Evolutionary conservation across 2,113 vertebrate genomes (phyloP).

Genomic region (Epinephelus lanceolatus): DNA sequence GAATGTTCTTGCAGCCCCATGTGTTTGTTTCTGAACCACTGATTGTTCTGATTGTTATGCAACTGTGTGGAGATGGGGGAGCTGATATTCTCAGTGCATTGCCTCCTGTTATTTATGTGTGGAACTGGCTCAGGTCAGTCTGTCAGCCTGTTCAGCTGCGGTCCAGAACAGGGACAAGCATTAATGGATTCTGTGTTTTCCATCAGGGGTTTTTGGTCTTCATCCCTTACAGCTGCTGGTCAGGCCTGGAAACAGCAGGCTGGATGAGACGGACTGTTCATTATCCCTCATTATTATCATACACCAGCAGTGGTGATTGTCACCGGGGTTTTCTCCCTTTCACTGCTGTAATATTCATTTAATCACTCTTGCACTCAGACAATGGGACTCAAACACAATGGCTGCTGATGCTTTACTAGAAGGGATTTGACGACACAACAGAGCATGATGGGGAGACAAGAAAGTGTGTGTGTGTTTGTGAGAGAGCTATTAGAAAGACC

Average conservation of each 20-base stretch:
- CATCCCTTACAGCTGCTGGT: constrained; percentile 2
- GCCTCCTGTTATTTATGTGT: background rate
- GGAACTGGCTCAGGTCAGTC: background rate
- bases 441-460: background rate
- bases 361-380: constrained; percentile 25
- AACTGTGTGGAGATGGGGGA: background rate
- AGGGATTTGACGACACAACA: constrained; percentile 13
- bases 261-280: background rate
- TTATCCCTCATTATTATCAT: constrained; percentile 37
- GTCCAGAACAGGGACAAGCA: background rate
- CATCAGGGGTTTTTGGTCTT: background rate
- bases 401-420: constrained; percentile 9
- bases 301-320: background rate
- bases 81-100: background rate
- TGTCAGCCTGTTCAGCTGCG: background rate
- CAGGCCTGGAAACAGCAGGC: background rate
- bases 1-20: too few species aligned
- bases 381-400: constrained; percentile 37
- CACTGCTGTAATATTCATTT: constrained; percentile 33
- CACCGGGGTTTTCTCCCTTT: constrained; percentile 13
- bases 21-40: background rate
- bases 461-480: background rate
- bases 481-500: background rate
- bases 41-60: background rate
- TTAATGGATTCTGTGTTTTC: constrained; percentile 4